phyloP scores from a whole-genome alignment of 2,113 vertebrate genomes.

The Osmerus mordax region DNA sequence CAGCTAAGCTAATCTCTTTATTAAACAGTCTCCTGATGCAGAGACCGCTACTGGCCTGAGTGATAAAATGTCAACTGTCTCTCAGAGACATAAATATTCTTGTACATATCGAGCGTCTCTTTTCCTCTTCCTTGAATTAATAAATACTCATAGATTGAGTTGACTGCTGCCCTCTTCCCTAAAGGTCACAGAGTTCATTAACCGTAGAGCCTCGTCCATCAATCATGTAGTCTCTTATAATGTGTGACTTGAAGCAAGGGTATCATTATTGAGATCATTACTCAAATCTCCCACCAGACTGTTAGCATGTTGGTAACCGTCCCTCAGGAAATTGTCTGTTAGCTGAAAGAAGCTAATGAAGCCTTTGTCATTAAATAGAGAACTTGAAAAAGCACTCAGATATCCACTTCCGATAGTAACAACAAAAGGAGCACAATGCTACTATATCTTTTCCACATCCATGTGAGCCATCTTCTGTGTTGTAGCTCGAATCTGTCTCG shows the following conservation, averaged over 20 bases:
- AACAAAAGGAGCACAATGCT: neutral
- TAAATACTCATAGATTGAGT: constrained; percentile 74
- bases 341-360: neutral
- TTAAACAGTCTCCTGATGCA: constrained; percentile 71
- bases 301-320: too few species aligned
- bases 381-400: neutral
- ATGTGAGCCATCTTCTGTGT: constrained; percentile 29
- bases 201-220: constrained; percentile 56
- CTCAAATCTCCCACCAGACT: constrained; percentile 34
- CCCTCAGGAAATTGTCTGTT: too few species aligned
- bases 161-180: constrained; percentile 64
- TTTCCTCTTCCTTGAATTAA: constrained; percentile 71
- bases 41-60: constrained; percentile 53
- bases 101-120: constrained; percentile 58
- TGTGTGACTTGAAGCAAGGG: constrained; percentile 42
- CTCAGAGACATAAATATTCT: constrained; percentile 68
- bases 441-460: constrained; percentile 43
- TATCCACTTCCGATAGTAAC: neutral
- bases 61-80: constrained; percentile 72
- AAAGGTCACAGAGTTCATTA: constrained; percentile 76
- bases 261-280: constrained; percentile 65
- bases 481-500: constrained; percentile 41
- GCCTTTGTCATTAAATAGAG: neutral
- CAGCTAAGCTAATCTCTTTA: constrained; percentile 59
- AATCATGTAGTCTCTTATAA: constrained; percentile 63